A percentile compares a stretch with the other conserved stretches of the same genome.
Conservation (phyloP, 2,888 invertebrate genomes). For the Mongoloraphidia duomilia region DNA sequence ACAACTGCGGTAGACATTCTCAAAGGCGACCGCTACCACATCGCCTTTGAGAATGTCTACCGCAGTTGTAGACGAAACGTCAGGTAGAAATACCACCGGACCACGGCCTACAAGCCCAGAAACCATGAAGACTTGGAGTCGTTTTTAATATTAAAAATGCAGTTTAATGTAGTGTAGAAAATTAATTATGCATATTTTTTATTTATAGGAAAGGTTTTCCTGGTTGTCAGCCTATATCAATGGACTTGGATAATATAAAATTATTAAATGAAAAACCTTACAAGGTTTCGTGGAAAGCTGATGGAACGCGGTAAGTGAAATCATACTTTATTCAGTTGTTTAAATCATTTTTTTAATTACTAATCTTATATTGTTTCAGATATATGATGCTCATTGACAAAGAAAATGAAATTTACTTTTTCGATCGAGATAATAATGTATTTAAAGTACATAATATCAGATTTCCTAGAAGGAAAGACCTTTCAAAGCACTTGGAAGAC, state of each 20-base stretch:
- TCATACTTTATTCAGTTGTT: neutral
- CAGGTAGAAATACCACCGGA: too few relatives aligned
- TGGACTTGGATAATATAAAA: constrained; percentile 70
- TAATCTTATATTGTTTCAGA: constrained; percentile 30
- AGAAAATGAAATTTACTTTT: constrained; percentile 72
- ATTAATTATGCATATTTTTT: constrained; percentile 3
- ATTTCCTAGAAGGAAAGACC: constrained; percentile 66
- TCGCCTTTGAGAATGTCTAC: too few relatives aligned
- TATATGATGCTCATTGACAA: constrained; percentile 95
- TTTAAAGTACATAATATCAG: constrained; percentile 69
- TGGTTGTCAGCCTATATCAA: constrained; percentile 94
- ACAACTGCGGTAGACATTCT: too few relatives aligned
- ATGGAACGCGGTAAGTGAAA: constrained; percentile 69
- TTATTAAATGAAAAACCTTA: constrained; percentile 71
- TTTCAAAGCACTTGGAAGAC: constrained; percentile 52
- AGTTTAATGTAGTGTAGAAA: constrained; percentile 3
- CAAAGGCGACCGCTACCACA: too few relatives aligned
- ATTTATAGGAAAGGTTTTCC: constrained; percentile 62
- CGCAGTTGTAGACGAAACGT: too few relatives aligned
- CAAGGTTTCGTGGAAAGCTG: constrained; percentile 98
- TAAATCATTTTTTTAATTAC: constrained; percentile 8
- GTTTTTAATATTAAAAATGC: constrained; percentile 1
- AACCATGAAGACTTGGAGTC: too few relatives aligned
- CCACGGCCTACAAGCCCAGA: too few relatives aligned
- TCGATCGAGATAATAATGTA: constrained; percentile 89